A percentile compares a stretch with the other conserved stretches of the same genome.
phyloP scores from a whole-genome alignment of 2,797 vertebrate genomes.

The Poeciliopsis presidionis region DNA sequence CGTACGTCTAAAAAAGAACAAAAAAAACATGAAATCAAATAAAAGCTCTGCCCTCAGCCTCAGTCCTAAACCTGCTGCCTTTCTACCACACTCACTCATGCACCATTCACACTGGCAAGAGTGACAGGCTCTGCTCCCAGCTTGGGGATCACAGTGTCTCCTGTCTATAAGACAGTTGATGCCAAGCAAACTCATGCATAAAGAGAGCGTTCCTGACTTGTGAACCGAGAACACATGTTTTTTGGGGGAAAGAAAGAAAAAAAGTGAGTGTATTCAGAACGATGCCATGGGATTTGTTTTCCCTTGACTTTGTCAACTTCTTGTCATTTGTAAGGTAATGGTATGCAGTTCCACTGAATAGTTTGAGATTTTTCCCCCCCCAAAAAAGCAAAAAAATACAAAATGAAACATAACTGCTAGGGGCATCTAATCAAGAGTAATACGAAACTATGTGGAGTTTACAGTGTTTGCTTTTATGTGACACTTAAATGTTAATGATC shows the following conservation, averaged over 20 bases:
- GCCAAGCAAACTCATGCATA: slow-evolving; percentile 81
- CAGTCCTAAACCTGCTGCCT: slow-evolving; percentile 69
- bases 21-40: background rate
- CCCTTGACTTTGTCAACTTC: slow-evolving; percentile 70
- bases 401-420: slow-evolving; percentile 61
- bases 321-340: slow-evolving; percentile 75
- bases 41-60: slow-evolving; percentile 56
- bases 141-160: slow-evolving; percentile 78
- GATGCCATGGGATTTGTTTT: slow-evolving; percentile 74
- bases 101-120: slow-evolving; percentile 73
- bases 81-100: slow-evolving; percentile 71
- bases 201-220: slow-evolving; percentile 77
- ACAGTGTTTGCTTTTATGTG: background rate
- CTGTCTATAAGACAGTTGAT: slow-evolving; percentile 81
- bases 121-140: slow-evolving; percentile 81
- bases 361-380: slow-evolving; percentile 13
- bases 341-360: slow-evolving; percentile 58
- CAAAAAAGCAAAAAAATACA: slow-evolving; percentile 20
- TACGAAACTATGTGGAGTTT: slow-evolving; percentile 33
- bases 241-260: slow-evolving; percentile 64
- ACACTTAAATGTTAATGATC: background rate
- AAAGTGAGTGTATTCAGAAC: slow-evolving; percentile 49
- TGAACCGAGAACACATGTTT: slow-evolving; percentile 80
- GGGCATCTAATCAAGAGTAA: slow-evolving; percentile 60
- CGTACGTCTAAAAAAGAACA: slow-evolving; percentile 52